Conservation (phyloP, 2,888 invertebrate species). For the Ennomos quercinarius region DNA sequence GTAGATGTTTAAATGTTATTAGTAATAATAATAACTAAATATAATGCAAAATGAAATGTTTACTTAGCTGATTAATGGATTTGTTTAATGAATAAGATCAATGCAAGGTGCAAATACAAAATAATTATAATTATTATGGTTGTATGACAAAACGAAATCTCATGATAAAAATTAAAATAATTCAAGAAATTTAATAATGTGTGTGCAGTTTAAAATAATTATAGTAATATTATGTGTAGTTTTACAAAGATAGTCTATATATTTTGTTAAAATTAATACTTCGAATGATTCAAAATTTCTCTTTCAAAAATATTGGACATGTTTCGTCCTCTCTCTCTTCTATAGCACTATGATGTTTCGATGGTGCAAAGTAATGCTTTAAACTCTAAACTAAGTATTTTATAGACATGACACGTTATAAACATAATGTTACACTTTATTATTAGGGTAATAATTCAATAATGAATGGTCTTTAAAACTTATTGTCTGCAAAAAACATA, state of each 20-base stretch:
- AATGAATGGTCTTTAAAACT: conserved; percentile 25
- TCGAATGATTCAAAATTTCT: conserved; percentile 2
- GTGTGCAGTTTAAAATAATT: neutral
- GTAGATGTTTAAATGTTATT: neutral
- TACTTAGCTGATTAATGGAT: too few relatives aligned
- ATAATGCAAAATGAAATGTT: neutral
- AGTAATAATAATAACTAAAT: neutral
- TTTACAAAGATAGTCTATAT: conserved; percentile 19
- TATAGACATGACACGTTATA: conserved; percentile 32
- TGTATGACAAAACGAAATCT: conserved; percentile 19
- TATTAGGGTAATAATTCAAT: conserved; percentile 18
- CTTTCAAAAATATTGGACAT: conserved; percentile 10
- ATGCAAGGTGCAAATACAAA: conserved; percentile 1
- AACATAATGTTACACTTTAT: conserved; percentile 5
- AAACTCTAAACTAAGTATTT: conserved; percentile 37
- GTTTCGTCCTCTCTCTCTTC: conserved; percentile 41
- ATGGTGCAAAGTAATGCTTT: conserved; percentile 64
- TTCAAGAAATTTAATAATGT: conserved; percentile 1
- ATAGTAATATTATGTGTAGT: conserved; percentile 13
- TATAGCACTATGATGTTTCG: conserved; percentile 44
- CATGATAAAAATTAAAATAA: conserved; percentile 1
- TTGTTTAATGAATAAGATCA: neutral
- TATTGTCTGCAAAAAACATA: conserved; percentile 9
- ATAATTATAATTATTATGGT: neutral
- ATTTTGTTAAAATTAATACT: conserved; percentile 25